Conservation (phyloP, 2,113 vertebrate species). For the rat (Rattus norvegicus) region GRCr8 NC_086033.1:7897501-7898000, state of each 20-base stretch:
- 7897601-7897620: background rate
- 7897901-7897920: background rate
- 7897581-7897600: background rate
- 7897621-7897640: background rate
- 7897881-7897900: background rate
- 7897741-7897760: background rate
- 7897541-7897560: background rate
- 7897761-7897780: background rate
- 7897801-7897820: background rate
- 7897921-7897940: background rate
- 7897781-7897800: background rate
- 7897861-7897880: background rate
- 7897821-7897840: background rate
- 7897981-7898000: background rate
- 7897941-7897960: background rate
- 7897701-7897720: background rate
- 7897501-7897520: background rate
- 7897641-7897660: background rate
- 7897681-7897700: background rate
- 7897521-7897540: slow-evolving; percentile 21
- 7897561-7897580: background rate
- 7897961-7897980: background rate
- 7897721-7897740: background rate
- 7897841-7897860: background rate
- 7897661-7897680: background rate